Evolutionary conservation across 2,113 vertebrate genomes (phyloP).

Genomic region (Lophotis ruficrista): DNA sequence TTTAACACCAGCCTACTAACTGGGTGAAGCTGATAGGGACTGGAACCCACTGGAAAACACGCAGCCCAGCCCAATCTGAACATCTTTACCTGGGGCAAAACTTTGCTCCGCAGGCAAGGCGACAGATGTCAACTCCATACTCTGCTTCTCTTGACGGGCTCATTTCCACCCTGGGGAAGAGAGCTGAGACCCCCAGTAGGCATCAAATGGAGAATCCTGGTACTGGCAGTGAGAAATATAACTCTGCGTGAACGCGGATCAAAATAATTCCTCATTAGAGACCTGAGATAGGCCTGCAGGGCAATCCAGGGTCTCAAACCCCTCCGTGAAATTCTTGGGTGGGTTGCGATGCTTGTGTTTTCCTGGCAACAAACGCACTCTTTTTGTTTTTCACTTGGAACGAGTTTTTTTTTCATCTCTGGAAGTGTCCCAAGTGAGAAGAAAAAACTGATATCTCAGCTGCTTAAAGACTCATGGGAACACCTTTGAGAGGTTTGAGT

Average conservation of each 20-base stretch:
- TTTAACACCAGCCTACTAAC: slow-evolving; percentile 15
- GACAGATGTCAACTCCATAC: slow-evolving; percentile 7
- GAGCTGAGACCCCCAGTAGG: background rate
- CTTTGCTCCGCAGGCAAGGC: background rate
- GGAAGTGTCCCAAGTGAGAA: slow-evolving; percentile 21
- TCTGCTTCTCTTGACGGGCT: background rate
- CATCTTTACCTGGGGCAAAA: slow-evolving; percentile 33
- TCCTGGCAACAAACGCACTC: background rate
- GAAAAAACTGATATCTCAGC: background rate
- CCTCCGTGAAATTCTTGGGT: background rate
- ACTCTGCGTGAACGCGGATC: rapidly evolving
- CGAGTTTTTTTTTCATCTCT: slow-evolving; percentile 60
- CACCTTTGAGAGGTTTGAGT: background rate
- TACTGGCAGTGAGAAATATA: background rate
- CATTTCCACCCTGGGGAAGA: background rate
- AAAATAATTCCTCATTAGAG: background rate
- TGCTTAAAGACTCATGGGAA: background rate
- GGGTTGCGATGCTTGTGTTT: background rate
- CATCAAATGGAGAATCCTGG: background rate
- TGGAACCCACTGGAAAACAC: slow-evolving; percentile 8
- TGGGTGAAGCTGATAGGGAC: slow-evolving; percentile 7
- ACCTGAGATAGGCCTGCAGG: background rate
- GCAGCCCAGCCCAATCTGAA: slow-evolving; percentile 32
- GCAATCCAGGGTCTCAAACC: background rate
- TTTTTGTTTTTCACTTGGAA: slow-evolving; percentile 10